Conservation (phyloP, 1,140 invertebrate genomes). For the Campodea augens region DNA sequence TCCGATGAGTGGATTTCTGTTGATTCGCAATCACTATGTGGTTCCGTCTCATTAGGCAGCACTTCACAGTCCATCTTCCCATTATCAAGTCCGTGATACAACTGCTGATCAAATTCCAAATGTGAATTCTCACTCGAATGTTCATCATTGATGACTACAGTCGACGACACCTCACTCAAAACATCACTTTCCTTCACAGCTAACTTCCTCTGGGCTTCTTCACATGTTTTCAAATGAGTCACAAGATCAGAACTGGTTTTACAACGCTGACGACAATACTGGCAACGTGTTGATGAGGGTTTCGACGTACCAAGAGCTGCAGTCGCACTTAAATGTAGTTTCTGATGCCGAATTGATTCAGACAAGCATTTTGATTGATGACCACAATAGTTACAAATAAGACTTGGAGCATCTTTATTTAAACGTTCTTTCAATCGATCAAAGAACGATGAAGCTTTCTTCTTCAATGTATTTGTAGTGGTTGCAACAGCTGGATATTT, state of each 20-base stretch:
- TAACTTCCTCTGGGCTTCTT: slow-evolving; percentile 25
- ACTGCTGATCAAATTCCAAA: too few species aligned
- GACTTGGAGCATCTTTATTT: slow-evolving; percentile 24
- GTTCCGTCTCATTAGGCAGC: too few species aligned
- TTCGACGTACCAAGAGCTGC: neutral
- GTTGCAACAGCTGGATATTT: neutral
- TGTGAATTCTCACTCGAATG: slow-evolving; percentile 14
- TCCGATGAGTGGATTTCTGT: slow-evolving; percentile 43
- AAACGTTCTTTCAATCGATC: slow-evolving; percentile 59
- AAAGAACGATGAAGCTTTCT: slow-evolving; percentile 38
- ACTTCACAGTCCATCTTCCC: too few species aligned
- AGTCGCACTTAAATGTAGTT: slow-evolving; percentile 38
- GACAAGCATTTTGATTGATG: slow-evolving; percentile 67
- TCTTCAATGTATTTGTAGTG: neutral
- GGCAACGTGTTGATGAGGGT: slow-evolving; percentile 44
- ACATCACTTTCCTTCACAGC: slow-evolving; percentile 5
- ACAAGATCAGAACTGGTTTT: slow-evolving; percentile 57
- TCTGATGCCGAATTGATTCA: slow-evolving; percentile 51
- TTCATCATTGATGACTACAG: slow-evolving; percentile 13
- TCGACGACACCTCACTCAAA: neutral
- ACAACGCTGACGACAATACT: slow-evolving; percentile 62
- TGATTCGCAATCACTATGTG: too few species aligned
- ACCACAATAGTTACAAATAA: slow-evolving; percentile 50
- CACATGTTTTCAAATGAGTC: slow-evolving; percentile 47
- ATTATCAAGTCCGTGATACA: too few species aligned